Conservation (phyloP, 2,888 invertebrate species). For the Hybos culiciformis region DNA sequence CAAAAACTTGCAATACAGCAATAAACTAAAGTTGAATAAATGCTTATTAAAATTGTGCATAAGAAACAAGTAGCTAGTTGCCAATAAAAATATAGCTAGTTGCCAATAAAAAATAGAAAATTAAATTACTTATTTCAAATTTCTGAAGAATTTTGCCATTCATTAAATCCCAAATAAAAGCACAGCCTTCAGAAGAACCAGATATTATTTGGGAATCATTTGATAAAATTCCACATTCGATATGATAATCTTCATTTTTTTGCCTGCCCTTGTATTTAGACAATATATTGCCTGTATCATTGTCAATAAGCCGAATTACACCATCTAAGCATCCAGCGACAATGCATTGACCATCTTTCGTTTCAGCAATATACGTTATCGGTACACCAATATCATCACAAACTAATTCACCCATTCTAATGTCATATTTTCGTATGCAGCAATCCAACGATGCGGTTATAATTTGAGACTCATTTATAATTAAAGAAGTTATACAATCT, state of each 20-base stretch:
- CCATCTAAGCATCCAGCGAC: conserved; percentile 75
- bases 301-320: conserved; percentile 75
- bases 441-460: conserved; percentile 82
- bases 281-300: conserved; percentile 63
- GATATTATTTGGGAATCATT: conserved; percentile 77
- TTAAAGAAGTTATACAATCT: conserved; percentile 69
- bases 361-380: conserved; percentile 69
- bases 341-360: conserved; percentile 86
- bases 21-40: too few relatives aligned
- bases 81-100: conserved; percentile 17
- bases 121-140: conserved; percentile 25
- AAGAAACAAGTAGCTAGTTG: background rate
- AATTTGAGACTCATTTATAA: conserved; percentile 81
- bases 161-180: conserved; percentile 67
- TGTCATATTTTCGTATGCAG: conserved; percentile 76
- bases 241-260: conserved; percentile 61
- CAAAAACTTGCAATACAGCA: too few relatives aligned
- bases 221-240: conserved; percentile 74
- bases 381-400: conserved; percentile 76
- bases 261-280: conserved; percentile 72
- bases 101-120: conserved; percentile 12
- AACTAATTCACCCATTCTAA: conserved; percentile 69
- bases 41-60: too few relatives aligned
- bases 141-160: conserved; percentile 45
- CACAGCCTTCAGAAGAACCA: conserved; percentile 71